Conservation (phyloP, 2,797 vertebrate species). For the Phoeniculus purpureus region DNA sequence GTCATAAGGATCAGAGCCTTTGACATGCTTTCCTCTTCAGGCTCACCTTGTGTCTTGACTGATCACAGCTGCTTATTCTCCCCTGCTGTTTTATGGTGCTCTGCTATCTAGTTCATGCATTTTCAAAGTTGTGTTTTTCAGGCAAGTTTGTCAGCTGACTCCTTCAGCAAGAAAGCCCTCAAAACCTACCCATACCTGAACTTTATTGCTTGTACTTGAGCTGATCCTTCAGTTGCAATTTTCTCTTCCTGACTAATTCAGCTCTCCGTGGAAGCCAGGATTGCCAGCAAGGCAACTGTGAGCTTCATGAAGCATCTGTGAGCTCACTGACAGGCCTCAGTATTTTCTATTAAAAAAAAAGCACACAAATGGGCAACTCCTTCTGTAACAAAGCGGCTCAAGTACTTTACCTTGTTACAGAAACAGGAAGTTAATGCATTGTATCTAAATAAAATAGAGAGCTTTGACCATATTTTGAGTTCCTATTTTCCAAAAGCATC, state of each 20-base stretch:
- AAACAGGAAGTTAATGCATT: background rate
- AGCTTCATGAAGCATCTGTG: background rate
- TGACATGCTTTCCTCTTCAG: background rate
- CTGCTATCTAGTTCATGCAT: background rate
- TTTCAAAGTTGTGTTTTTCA: background rate
- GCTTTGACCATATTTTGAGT: background rate
- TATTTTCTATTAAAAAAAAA: background rate
- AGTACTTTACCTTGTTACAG: background rate
- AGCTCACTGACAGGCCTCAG: background rate
- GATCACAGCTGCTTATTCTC: background rate
- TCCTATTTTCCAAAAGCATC: background rate
- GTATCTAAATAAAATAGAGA: background rate
- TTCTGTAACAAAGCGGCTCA: background rate
- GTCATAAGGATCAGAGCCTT: background rate
- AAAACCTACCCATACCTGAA: background rate
- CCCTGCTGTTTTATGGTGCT: background rate
- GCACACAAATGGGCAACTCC: background rate
- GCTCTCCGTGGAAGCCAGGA: background rate
- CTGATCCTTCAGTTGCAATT: background rate
- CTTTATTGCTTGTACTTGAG: background rate
- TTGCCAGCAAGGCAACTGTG: background rate
- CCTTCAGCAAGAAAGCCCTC: background rate
- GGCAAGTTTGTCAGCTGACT: background rate
- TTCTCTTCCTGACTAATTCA: background rate
- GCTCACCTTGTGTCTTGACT: background rate